phyloP scores from a whole-genome alignment of 2,797 vertebrate genomes.

The Lagorchestes hirsutus region DNA sequence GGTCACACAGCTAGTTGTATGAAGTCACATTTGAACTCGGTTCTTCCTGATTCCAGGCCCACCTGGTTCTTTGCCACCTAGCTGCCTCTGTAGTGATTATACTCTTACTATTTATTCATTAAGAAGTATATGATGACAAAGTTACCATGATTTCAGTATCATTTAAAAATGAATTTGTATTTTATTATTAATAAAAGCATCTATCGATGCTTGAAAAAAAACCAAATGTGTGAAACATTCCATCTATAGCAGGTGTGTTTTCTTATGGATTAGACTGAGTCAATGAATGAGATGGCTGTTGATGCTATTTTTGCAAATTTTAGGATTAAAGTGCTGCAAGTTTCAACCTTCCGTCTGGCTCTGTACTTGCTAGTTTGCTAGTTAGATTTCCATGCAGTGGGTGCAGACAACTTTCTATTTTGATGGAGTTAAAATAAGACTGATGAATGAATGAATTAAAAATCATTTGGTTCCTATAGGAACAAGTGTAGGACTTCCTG shows the following conservation, averaged over 20 bases:
- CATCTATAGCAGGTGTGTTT: not conserved
- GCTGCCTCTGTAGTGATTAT: not conserved
- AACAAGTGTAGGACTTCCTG: not conserved
- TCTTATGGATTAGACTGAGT: not conserved
- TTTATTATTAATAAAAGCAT: slow-evolving; percentile 2
- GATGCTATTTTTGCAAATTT: not conserved
- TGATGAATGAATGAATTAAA: not conserved
- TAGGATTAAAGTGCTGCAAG: not conserved
- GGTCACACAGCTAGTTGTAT: not conserved
- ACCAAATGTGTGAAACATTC: not conserved
- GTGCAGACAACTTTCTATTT: not conserved
- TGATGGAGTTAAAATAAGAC: not conserved
- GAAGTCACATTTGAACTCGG: not conserved
- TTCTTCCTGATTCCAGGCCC: not conserved
- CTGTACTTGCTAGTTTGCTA: not conserved
- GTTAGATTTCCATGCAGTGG: not conserved
- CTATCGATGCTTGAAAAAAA: not conserved
- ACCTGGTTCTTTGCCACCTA: not conserved
- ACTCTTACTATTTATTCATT: not conserved
- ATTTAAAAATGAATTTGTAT: not conserved
- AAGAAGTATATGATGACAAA: not conserved
- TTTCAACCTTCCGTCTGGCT: not conserved
- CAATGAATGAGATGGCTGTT: not conserved
- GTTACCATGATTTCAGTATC: not conserved
- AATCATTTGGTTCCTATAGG: not conserved